Evolutionary conservation across 2,888 invertebrate species (phyloP).

Genomic region (Rotaria socialis): DNA sequence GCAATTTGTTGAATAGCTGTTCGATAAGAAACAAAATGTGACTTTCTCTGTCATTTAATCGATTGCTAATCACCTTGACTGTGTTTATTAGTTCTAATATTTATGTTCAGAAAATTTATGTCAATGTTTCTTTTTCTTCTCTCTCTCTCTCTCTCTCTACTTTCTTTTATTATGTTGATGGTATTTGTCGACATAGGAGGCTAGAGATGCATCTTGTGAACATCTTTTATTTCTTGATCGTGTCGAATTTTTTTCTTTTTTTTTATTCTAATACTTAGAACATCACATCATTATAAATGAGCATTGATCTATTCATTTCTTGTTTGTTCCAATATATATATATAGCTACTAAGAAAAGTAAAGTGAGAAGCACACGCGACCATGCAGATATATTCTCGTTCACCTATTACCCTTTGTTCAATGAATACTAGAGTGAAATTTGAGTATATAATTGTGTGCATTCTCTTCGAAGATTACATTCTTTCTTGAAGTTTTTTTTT

Average conservation of each 20-base stretch:
- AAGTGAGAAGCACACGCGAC: constrained; percentile 28
- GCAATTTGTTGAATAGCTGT: not conserved
- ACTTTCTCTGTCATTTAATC: not conserved
- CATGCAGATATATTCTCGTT: not conserved
- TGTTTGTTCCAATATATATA: not conserved
- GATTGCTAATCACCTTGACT: not conserved
- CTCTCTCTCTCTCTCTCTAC: not conserved
- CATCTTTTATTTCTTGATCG: not conserved
- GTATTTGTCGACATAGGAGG: not conserved
- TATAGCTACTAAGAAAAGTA: not conserved
- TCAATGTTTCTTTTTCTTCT: not conserved
- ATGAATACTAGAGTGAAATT: not conserved
- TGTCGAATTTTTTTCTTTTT: not conserved
- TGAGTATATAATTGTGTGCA: not conserved
- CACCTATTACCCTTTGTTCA: not conserved
- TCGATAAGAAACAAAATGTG: not conserved
- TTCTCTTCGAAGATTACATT: not conserved
- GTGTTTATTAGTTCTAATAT: not conserved
- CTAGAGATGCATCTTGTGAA: not conserved
- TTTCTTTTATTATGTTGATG: not conserved
- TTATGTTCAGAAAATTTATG: constrained; percentile 17
- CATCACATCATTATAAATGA: constrained; percentile 27
- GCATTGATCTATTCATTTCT: not conserved
- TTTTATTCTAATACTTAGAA: not conserved
- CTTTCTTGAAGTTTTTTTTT: not conserved